These are phyloP conservation scores for Tetanocera ferruginea DNA, from an alignment of 2,888 invertebrate species.

Conservation along the genomic window DNA sequence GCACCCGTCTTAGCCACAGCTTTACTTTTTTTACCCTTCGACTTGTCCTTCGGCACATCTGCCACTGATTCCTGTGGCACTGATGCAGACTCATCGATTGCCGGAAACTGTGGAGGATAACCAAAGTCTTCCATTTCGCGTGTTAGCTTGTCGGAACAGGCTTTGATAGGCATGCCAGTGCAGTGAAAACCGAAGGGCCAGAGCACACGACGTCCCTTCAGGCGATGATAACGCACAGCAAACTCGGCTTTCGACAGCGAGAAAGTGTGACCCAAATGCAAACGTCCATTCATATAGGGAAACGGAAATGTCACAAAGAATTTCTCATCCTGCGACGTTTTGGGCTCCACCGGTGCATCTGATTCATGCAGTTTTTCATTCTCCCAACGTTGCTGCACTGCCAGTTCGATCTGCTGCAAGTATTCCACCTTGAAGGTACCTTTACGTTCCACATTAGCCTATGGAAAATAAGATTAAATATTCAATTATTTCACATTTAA, in stretches of 20 bases:
- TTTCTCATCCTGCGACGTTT: conserved; percentile 79
- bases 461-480: background rate
- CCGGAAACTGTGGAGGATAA: conserved; percentile 91
- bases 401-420: conserved; percentile 88
- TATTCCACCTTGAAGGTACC: conserved; percentile 97
- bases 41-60: conserved; percentile 82
- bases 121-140: conserved; percentile 94
- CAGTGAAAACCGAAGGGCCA: conserved; percentile 99
- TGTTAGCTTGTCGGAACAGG: conserved; percentile 97
- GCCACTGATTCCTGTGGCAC: conserved; percentile 72
- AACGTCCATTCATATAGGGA: conserved; percentile 99
- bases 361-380: conserved; percentile 82
- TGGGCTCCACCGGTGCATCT: conserved; percentile 79
- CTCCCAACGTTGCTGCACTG: conserved; percentile 90
- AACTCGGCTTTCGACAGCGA: conserved; percentile 98
- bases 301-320: conserved; percentile 96
- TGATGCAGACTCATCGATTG: conserved; percentile 69
- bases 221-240: conserved; percentile 90
- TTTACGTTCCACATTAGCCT: conserved; percentile 78
- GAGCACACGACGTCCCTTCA: conserved; percentile 90
- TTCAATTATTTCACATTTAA: background rate
- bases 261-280: conserved; percentile 98
- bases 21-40: conserved; percentile 97
- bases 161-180: conserved; percentile 99
- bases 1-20: conserved; percentile 90